Conservation (phyloP, 2,113 vertebrate species). For the Lepus americanus region DNA sequence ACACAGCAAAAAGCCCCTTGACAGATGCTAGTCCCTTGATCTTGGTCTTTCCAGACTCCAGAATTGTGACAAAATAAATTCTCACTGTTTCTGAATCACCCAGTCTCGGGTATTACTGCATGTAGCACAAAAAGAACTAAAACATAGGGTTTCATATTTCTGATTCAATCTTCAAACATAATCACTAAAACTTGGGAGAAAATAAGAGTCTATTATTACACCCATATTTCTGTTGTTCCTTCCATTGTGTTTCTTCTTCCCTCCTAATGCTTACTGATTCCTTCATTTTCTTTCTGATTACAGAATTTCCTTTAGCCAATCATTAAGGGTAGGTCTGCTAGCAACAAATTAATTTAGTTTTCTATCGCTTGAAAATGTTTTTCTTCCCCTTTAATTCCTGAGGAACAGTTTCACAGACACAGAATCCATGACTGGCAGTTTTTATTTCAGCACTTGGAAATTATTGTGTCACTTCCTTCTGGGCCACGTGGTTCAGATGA, state of each 20-base stretch:
- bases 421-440: constrained; percentile 26
- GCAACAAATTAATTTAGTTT: not conserved
- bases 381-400: constrained; percentile 33
- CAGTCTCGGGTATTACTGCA: too few species aligned
- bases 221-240: not conserved
- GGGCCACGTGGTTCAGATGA: not conserved
- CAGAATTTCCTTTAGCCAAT: not conserved
- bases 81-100: too few species aligned
- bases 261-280: not conserved
- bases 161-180: not conserved
- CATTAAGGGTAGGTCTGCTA: constrained; percentile 6
- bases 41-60: too few species aligned
- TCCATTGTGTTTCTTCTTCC: not conserved
- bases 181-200: constrained; percentile 12
- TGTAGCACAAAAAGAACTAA: too few species aligned
- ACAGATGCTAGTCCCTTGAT: too few species aligned
- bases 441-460: constrained; percentile 19
- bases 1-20: too few species aligned
- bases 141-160: constrained; percentile 3
- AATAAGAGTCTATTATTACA: not conserved
- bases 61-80: too few species aligned
- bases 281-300: not conserved
- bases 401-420: not conserved
- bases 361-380: constrained; percentile 25
- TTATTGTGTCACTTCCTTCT: not conserved